phyloP scores from a whole-genome alignment of 2,113 vertebrate genomes.

The Phylloscopus trochilus region DNA sequence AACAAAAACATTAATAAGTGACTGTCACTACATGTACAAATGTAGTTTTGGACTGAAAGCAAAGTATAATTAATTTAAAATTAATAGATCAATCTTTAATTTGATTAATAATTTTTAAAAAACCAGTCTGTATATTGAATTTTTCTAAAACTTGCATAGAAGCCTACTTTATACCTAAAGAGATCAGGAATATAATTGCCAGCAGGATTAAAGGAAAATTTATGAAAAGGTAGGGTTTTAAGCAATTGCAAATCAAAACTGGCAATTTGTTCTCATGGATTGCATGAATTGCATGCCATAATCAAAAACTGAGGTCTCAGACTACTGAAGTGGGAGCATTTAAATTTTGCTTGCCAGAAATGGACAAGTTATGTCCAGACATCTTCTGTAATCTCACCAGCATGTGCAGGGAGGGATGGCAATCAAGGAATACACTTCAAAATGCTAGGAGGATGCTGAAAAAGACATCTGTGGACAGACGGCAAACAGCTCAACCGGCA shows the following conservation, averaged over 20 bases:
- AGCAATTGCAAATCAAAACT: background rate
- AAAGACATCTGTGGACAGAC: background rate
- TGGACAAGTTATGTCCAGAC: background rate
- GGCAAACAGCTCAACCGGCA: background rate
- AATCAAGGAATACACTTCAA: background rate
- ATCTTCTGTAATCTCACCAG: background rate
- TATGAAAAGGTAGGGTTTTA: background rate
- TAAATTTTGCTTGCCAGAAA: background rate
- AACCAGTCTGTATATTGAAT: background rate
- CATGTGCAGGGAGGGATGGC: background rate
- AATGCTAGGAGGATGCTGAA: background rate
- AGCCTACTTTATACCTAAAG: background rate
- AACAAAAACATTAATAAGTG: background rate
- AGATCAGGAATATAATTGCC: background rate
- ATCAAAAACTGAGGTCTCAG: background rate
- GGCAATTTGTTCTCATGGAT: background rate
- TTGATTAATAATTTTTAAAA: background rate
- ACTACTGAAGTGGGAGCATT: accelerated
- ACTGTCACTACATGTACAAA: background rate
- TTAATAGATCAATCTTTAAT: background rate
- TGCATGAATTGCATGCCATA: background rate
- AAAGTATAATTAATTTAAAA: background rate
- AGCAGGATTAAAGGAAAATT: background rate
- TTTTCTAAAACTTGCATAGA: background rate
- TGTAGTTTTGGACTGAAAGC: background rate